Conservation (phyloP, 2,888 invertebrate genomes). For the Dolichomitus sp. region DNA sequence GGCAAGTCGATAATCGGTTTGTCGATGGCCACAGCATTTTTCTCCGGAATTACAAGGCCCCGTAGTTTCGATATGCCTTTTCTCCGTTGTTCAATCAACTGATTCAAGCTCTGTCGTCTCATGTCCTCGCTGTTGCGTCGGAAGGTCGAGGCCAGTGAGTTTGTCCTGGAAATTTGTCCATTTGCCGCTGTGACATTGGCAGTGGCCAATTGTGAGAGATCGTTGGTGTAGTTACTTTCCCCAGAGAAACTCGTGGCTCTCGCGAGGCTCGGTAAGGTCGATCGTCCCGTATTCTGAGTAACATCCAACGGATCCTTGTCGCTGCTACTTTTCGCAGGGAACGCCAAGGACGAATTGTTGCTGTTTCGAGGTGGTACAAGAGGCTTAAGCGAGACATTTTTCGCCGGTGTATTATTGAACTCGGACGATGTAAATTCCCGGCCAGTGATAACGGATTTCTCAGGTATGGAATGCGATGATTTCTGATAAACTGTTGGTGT, state of each 20-base stretch:
- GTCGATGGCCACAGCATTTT: slow-evolving; percentile 86
- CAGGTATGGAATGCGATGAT: slow-evolving; percentile 48
- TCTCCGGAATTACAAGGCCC: slow-evolving; percentile 96
- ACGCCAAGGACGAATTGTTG: slow-evolving; percentile 12
- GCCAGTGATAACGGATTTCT: slow-evolving; percentile 70
- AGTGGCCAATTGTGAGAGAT: slow-evolving; percentile 86
- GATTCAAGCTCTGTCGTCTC: slow-evolving; percentile 90
- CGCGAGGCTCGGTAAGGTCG: slow-evolving; percentile 69
- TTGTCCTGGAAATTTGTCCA: slow-evolving; percentile 78
- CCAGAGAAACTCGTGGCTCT: slow-evolving; percentile 86
- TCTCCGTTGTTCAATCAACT: slow-evolving; percentile 93
- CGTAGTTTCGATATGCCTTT: slow-evolving; percentile 94
- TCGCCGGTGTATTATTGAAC: slow-evolving; percentile 31
- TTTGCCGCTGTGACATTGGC: slow-evolving; percentile 83
- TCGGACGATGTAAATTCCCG: slow-evolving; percentile 34
- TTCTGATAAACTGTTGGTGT: slow-evolving; percentile 32
- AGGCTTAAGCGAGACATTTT: slow-evolving; percentile 6
- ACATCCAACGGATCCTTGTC: slow-evolving; percentile 17
- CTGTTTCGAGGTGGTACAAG: neutral
- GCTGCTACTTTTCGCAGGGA: slow-evolving; percentile 17
- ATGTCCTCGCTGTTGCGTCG: slow-evolving; percentile 83
- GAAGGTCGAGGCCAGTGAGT: slow-evolving; percentile 81
- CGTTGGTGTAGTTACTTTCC: slow-evolving; percentile 81
- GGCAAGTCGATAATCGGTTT: slow-evolving; percentile 92
- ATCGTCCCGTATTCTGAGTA: slow-evolving; percentile 16